A percentile compares a stretch with the other conserved stretches of the same genome.
These are phyloP conservation scores for Cladopsammia gracilis DNA, from an alignment of 64 coral and sea anemone genomes.

Conservation along the genomic window DNA sequence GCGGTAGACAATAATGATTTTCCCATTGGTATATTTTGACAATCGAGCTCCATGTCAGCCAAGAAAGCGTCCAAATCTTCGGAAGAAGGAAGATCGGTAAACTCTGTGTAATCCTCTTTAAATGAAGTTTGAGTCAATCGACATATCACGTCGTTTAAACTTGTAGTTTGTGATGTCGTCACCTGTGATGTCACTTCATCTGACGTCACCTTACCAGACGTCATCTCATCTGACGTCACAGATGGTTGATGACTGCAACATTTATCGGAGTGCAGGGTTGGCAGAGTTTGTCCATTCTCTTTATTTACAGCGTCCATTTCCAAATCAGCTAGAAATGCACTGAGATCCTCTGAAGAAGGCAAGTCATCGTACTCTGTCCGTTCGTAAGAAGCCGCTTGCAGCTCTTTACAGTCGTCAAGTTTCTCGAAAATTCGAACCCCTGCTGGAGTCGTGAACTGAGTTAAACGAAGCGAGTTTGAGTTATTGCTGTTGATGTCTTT, in stretches of 20 bases:
- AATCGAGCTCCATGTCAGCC: slow-evolving; percentile 25
- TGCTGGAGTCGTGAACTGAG: not conserved
- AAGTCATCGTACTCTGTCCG: slow-evolving; percentile 38
- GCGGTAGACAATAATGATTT: not conserved
- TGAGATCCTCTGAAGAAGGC: slow-evolving; percentile 74
- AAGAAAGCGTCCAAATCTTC: slow-evolving; percentile 36
- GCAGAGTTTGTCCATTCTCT: not conserved
- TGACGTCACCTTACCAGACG: too few species aligned
- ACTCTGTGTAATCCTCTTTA: not conserved
- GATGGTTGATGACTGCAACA: not conserved
- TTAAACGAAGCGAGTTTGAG: not conserved
- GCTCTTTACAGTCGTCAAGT: not conserved
- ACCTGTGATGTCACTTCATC: not conserved
- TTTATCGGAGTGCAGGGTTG: not conserved
- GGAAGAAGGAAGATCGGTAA: slow-evolving; percentile 24
- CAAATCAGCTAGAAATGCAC: slow-evolving; percentile 65
- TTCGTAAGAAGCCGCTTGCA: too few species aligned
- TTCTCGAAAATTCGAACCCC: too few species aligned
- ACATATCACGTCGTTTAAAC: not conserved
- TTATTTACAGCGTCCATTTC: slow-evolving; percentile 12
- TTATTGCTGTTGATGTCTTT: not conserved
- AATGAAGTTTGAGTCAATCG: not conserved
- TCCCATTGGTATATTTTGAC: not conserved
- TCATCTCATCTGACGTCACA: not conserved
- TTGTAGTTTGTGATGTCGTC: not conserved